Evolutionary conservation across 2,797 vertebrate genomes (phyloP).

Genomic region (Intellagama lesueurii): DNA sequence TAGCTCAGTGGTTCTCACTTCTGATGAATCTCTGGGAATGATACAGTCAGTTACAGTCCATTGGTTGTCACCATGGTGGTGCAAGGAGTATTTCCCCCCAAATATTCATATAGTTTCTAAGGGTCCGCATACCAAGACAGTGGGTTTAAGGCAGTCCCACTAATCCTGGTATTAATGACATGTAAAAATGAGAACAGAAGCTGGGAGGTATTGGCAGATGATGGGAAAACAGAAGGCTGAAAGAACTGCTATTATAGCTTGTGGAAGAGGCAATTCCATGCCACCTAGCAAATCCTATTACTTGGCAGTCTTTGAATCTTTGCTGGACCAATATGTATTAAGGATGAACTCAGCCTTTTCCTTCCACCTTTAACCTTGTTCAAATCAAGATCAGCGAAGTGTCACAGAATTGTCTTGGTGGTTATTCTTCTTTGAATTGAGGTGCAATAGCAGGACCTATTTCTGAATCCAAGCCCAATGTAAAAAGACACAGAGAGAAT

Average conservation of each 20-base stretch:
- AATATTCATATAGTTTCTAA: neutral
- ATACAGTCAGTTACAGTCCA: neutral
- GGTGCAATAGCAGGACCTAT: neutral
- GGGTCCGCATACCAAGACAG: neutral
- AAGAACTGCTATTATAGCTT: neutral
- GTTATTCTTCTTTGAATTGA: neutral
- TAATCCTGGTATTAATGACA: neutral
- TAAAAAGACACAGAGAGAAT: neutral
- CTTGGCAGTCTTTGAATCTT: neutral
- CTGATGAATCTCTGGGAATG: neutral
- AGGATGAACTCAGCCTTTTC: neutral
- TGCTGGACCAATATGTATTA: neutral
- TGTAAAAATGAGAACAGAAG: neutral
- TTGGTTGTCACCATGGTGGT: neutral
- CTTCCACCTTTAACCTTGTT: conserved; percentile 6
- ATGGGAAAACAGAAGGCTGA: too few species aligned
- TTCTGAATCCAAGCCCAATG: neutral
- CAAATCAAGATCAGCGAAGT: neutral
- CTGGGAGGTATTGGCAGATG: neutral
- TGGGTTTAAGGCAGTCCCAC: neutral
- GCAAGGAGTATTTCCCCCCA: neutral
- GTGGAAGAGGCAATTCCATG: neutral
- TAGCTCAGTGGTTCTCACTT: neutral
- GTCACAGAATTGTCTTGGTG: conserved; percentile 9
- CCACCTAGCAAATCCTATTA: neutral